Evolutionary conservation across 2,113 vertebrate species (phyloP).

Genomic region (Puma concolor): DNA sequence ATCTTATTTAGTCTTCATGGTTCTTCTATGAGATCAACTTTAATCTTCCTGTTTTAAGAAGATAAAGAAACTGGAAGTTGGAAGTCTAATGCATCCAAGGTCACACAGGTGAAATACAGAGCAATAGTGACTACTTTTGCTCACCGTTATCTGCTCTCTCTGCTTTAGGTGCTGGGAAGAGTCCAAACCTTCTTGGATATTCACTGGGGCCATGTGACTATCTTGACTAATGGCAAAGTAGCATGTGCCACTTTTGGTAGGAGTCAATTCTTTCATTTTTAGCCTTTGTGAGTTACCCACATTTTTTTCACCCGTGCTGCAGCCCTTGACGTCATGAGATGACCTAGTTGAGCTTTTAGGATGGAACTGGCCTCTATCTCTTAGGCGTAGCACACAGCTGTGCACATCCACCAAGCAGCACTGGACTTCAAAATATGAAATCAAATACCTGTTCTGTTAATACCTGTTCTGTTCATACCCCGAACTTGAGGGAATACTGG

Average conservation of each 20-base stretch:
- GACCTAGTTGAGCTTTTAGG: not conserved
- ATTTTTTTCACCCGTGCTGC: not conserved
- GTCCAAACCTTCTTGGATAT: rapidly evolving
- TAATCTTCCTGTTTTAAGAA: not conserved
- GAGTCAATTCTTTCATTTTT: not conserved
- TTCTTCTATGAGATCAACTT: not conserved
- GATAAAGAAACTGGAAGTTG: not conserved
- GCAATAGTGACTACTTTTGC: not conserved
- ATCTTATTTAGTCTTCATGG: not conserved
- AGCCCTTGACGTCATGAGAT: not conserved
- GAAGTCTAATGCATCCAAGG: not conserved
- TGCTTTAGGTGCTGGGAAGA: not conserved
- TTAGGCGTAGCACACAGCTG: not conserved
- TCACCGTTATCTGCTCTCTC: not conserved
- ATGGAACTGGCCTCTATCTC: not conserved
- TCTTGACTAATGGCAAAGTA: not conserved
- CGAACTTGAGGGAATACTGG: not conserved
- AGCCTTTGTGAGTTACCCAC: not conserved
- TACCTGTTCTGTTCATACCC: not conserved
- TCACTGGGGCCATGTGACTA: not conserved
- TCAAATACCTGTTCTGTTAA: not conserved
- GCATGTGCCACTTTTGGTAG: not conserved
- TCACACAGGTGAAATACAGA: not conserved
- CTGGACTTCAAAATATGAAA: not conserved
- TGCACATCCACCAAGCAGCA: not conserved